phyloP scores from a whole-genome alignment of 2,113 vertebrate species.

The Lontra canadensis region DNA sequence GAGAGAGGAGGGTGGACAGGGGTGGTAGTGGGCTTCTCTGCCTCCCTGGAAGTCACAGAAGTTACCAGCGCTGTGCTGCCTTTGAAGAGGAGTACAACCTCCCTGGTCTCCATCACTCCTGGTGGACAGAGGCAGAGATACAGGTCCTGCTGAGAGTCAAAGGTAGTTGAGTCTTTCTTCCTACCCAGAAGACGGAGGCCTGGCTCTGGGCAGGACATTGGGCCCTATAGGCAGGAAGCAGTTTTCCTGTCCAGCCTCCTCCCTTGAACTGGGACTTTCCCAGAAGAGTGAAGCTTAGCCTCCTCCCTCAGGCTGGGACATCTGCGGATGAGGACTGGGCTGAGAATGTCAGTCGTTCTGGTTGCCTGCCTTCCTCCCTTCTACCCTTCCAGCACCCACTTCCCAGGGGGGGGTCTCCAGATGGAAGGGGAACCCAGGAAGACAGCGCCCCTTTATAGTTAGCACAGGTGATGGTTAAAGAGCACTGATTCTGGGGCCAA shows the following conservation, averaged over 20 bases:
- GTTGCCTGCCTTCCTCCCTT: rapidly evolving
- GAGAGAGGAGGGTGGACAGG: not conserved
- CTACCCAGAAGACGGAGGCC: not conserved
- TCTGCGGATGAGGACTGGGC: not conserved
- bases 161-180: not conserved
- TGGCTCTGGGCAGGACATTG: not conserved
- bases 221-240: rapidly evolving
- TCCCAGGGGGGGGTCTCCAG: not conserved
- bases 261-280: not conserved
- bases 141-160: not conserved
- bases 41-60: not conserved
- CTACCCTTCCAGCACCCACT: not conserved
- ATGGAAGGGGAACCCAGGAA: not conserved
- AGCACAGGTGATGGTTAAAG: not conserved
- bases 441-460: not conserved
- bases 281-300: not conserved
- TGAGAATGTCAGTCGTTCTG: not conserved
- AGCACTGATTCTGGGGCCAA: not conserved
- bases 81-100: not conserved
- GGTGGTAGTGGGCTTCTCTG: too few species aligned
- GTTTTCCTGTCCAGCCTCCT: not conserved
- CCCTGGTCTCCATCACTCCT: not conserved
- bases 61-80: not conserved
- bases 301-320: not conserved
- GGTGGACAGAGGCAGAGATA: not conserved